Evolutionary conservation across 2,888 invertebrate species (phyloP).

Genomic region (Onthophagus sagittarius): DNA sequence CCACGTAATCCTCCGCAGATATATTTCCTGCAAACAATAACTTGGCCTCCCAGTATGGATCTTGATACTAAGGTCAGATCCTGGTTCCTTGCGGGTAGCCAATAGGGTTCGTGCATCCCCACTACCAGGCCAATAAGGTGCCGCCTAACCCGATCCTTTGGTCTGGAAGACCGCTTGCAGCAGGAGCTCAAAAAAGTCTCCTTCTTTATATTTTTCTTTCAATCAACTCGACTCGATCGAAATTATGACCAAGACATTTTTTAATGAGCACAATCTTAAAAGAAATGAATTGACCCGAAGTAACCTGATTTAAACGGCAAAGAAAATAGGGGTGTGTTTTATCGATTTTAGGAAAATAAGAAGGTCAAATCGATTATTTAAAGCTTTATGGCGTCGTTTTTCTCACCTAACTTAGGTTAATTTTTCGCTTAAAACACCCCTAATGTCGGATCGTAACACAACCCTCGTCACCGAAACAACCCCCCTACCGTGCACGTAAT

Average conservation of each 20-base stretch:
- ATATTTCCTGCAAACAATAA: constrained; percentile 45
- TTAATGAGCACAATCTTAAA: too few species aligned
- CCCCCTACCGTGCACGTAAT: neutral
- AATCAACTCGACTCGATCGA: too few species aligned
- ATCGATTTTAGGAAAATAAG: neutral
- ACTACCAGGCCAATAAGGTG: constrained; percentile 47
- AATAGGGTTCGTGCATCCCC: constrained; percentile 50
- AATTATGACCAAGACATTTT: too few species aligned
- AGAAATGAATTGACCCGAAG: neutral
- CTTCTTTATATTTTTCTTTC: too few species aligned
- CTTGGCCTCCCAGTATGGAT: constrained; percentile 41
- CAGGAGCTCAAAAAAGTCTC: neutral
- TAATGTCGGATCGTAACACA: neutral
- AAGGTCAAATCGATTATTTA: neutral
- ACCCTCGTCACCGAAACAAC: neutral
- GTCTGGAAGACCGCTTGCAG: neutral
- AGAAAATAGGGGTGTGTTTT: neutral
- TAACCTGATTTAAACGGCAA: neutral
- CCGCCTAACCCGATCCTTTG: constrained; percentile 45
- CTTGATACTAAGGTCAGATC: constrained; percentile 46
- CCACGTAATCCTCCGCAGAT: constrained; percentile 34
- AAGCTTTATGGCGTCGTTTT: neutral
- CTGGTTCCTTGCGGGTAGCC: constrained; percentile 48
- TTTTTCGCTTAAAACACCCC: neutral
- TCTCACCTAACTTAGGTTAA: neutral